Percentiles rank a stretch among this genome's conserved stretches.
Conservation (phyloP, 2,888 invertebrate species). For the Melitaea athalia region DNA sequence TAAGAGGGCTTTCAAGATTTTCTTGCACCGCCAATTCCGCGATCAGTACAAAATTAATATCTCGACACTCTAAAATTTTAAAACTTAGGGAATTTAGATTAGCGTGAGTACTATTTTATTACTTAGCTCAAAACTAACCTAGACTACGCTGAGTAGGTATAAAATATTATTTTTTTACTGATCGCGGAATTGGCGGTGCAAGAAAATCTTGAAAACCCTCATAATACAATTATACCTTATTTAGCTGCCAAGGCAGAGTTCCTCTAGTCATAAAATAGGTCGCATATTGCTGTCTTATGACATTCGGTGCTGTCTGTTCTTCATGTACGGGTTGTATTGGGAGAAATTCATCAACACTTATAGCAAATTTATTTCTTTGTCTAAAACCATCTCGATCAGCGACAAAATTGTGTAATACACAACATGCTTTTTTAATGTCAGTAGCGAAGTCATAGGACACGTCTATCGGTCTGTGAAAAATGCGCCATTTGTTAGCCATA, state of each 20-base stretch:
- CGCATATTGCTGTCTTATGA: slow-evolving; percentile 36
- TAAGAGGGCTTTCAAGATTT: not conserved
- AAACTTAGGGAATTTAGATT: too few species aligned
- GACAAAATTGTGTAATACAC: slow-evolving; percentile 8
- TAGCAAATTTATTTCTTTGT: slow-evolving; percentile 38
- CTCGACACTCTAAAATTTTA: too few species aligned
- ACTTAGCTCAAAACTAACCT: too few species aligned
- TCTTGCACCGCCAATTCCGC: too few species aligned
- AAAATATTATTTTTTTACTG: too few species aligned
- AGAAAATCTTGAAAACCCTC: too few species aligned
- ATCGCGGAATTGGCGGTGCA: too few species aligned
- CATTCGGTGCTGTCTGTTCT: slow-evolving; percentile 39
- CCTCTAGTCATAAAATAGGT: slow-evolving; percentile 42
- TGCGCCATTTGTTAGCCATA: slow-evolving; percentile 41
- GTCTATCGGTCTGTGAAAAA: slow-evolving; percentile 38
- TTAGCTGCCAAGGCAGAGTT: slow-evolving; percentile 40
- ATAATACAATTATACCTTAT: slow-evolving; percentile 33
- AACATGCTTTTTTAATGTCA: slow-evolving; percentile 26
- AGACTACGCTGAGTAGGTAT: too few species aligned
- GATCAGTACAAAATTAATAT: too few species aligned
- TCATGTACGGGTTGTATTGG: slow-evolving; percentile 36
- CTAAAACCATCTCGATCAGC: slow-evolving; percentile 8
- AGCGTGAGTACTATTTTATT: too few species aligned
- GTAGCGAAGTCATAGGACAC: slow-evolving; percentile 36
- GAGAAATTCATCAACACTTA: slow-evolving; percentile 42